Evolutionary conservation across 2,113 vertebrate species (phyloP), one percentile per base, ranked within the genome.

Genomic region (Heterocephalus glaber): DNA sequence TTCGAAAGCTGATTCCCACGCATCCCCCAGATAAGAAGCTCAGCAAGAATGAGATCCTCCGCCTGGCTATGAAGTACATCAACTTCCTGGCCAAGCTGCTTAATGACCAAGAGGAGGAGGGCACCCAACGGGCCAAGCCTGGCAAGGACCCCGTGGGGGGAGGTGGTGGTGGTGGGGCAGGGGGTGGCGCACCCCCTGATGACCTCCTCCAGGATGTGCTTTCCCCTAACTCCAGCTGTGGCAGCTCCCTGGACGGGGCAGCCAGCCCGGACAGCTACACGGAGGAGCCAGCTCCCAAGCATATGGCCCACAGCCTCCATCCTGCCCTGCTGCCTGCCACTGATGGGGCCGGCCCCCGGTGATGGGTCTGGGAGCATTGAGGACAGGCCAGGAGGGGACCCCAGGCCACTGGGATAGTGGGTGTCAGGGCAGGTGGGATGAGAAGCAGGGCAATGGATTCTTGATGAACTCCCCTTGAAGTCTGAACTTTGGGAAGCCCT

Each of bases 1-100:
- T 99, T 61, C 99, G 99, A 80, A 99, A 99, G 97, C 99, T 99
- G 97, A 99, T 99, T 95, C 99, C 99, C 85, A 99, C 99, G 0
- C 99, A 99, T 89, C 99, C 99, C 0, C 99, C 99, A 0, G 99
- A 99, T 98, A 99, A 99, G 97, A 99, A 99, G 95, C 99, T 99
- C 86, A 99, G 99, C 99, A 99, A 99, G 98, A 99, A 99, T 0
- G 99, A 99, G 98, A 99, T 99, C 91, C 97, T 99, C 90, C 99
- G 99, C 86, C 98, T 99, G 77, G 99, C 99, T 35, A 99, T 99
- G 99, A 99, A 99, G 98, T 99, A 99, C 97, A 99, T 99, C 98
- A 99, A 99, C 98, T 99, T 99, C 98, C 98, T 99, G 95, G 99
- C 99, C 98, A 99, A 99, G 97, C 99, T 99, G 94, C 99, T 99